Evolutionary conservation across 1,140 invertebrate species (phyloP), one percentile per base, ranked within the genome.

Genomic region (Charaxes varanes): DNA sequence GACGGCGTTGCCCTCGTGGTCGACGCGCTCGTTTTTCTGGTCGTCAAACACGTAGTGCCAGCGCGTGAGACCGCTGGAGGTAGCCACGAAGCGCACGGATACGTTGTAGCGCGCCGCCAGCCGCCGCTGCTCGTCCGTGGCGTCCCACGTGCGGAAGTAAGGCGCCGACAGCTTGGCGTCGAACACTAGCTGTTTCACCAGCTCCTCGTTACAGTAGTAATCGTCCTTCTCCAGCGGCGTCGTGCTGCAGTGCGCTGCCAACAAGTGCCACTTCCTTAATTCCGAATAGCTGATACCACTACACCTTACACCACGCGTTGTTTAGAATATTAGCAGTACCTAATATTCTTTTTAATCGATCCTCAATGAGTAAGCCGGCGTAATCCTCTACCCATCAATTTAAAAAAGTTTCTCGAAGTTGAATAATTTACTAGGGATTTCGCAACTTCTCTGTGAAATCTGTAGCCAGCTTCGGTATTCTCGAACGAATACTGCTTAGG

Each of bases 151-250:
- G 19, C 87, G 84, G 44, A 93, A 95, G 42, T 89, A 90, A 2
- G 86, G 86, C 24, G 93, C 88, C 0, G 94, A 94, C 0, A 92
- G 87, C 68, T 91, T 93, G 0, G 95, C 95, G 68, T 97, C 95
- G 65, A 96, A 96, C 3, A 96, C 89, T 8, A 97, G 73, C 42
- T 94, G 85, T 46, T 96, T 90, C 28, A 97, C 90, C 16, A 97
- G 76, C 56, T 96, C 92, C 64, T 91, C 90, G 61, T 96, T 96
- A 62, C 92, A 94, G 32, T 93, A 94, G 54, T 93, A 93, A 55
- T 91, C 90, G 41, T 93, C 87, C 43, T 89, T 87, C 0, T 86
- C 85, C 0, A 91, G 72, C 21, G 64, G 62, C 14, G 86, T 87
- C 23, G 87, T 88, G 21, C 88, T 87, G 42, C 92, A 93, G 41